Conservation (phyloP, 2,797 vertebrate genomes). For the Lophius americanus region DNA sequence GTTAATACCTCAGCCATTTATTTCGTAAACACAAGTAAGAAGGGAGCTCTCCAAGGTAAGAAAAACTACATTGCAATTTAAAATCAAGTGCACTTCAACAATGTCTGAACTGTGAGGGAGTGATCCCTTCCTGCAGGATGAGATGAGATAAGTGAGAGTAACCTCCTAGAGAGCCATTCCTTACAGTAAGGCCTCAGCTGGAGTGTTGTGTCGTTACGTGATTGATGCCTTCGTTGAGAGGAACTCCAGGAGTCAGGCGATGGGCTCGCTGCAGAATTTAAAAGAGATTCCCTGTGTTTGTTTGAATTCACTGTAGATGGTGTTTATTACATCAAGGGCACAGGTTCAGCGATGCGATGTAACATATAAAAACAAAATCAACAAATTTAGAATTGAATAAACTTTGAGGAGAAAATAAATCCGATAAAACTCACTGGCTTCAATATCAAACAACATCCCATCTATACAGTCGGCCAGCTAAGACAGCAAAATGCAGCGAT, state of each 20-base stretch:
- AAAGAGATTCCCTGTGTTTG: slow-evolving; percentile 43
- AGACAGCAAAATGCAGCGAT: slow-evolving; percentile 71
- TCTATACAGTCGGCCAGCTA: slow-evolving; percentile 51
- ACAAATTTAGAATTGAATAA: slow-evolving; percentile 15
- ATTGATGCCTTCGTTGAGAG: slow-evolving; percentile 30
- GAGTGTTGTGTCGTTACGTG: slow-evolving; percentile 64
- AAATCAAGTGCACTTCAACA: slow-evolving; percentile 86
- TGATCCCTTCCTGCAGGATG: slow-evolving; percentile 68
- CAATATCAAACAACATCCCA: slow-evolving; percentile 46
- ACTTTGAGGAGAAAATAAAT: slow-evolving; percentile 26
- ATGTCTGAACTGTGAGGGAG: slow-evolving; percentile 67
- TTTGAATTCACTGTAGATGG: slow-evolving; percentile 35
- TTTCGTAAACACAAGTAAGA: slow-evolving; percentile 83
- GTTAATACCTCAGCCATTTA: slow-evolving; percentile 80
- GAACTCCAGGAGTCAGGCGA: slow-evolving; percentile 62
- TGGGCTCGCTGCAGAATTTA: slow-evolving; percentile 55
- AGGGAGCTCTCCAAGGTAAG: slow-evolving; percentile 76
- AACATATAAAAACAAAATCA: slow-evolving; percentile 34
- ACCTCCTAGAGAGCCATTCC: slow-evolving; percentile 64
- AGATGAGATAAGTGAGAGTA: slow-evolving; percentile 70
- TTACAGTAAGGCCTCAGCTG: slow-evolving; percentile 84
- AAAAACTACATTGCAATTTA: slow-evolving; percentile 80
- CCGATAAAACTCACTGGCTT: slow-evolving; percentile 16
- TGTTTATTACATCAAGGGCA: slow-evolving; percentile 31
- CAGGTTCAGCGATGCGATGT: slow-evolving; percentile 49